A percentile compares a stretch with the other conserved stretches of the same genome.
These are phyloP conservation scores for Mythimna ferrago DNA, from an alignment of 2,888 invertebrate genomes.

Conservation along the genomic window DNA sequence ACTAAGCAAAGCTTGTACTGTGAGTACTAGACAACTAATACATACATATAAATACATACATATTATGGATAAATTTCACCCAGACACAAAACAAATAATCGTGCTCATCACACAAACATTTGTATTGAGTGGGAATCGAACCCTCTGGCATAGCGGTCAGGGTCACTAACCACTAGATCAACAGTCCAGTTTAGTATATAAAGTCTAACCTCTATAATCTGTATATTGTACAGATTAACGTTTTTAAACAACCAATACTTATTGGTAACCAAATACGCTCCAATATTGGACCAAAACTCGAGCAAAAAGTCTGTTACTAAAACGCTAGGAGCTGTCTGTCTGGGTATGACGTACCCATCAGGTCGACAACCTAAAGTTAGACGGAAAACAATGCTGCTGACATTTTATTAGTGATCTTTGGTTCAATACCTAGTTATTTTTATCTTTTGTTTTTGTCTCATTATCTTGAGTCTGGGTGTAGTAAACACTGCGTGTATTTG, in stretches of 20 bases:
- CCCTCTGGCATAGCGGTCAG: too few relatives aligned
- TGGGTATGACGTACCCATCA: conserved; percentile 46
- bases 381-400: conserved; percentile 36
- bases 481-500: not conserved
- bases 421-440: conserved; percentile 31
- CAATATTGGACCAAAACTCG: conserved; percentile 2
- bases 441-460: conserved; percentile 34
- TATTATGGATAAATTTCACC: too few relatives aligned
- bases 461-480: conserved; percentile 33
- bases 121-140: too few relatives aligned
- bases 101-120: too few relatives aligned
- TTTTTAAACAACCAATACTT: not conserved
- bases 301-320: conserved; percentile 19
- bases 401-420: conserved; percentile 9
- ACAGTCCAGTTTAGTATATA: too few relatives aligned
- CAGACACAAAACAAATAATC: too few relatives aligned
- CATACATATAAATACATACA: too few relatives aligned
- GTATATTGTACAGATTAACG: too few relatives aligned
- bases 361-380: conserved; percentile 40
- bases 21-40: too few relatives aligned
- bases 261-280: not conserved
- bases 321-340: conserved; percentile 24
- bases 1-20: too few relatives aligned
- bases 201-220: too few relatives aligned
- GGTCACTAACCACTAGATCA: too few relatives aligned